Evolutionary conservation across 2,888 invertebrate species (phyloP), one percentile per base, ranked within the genome.

Genomic region (Opisthograptis luteolata): DNA sequence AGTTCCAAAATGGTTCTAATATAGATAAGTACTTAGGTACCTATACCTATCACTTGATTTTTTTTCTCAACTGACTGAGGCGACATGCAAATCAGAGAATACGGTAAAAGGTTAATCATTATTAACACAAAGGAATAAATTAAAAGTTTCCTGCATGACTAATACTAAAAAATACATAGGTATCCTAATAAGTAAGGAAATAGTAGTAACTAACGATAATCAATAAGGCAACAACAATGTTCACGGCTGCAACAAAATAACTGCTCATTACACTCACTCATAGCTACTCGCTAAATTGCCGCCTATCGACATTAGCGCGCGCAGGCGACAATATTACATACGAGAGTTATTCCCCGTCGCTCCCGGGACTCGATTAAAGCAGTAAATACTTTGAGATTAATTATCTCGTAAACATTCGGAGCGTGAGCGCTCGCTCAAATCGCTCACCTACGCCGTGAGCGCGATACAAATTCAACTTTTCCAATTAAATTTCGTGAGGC

Each of bases 401-500:
- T 90, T 90, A 90, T 90, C 87, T 88, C 90, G 90, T 90, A 90
- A 90, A 89, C 89, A 89, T 86, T 88, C 84, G 84, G 79, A 78
- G 73, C 76, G 71, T 75, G 73, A 64, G 71, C 73, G 78, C 77
- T 79, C 75, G 75, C 85, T 84, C 81, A 80, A 83, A 86, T 84
- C 87, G 87, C 87, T 86, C 88, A 89, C 90, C 89, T 89, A 88
- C 87, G 84, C 87, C 87, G 88, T 86, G 84, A 86, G 83, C 87
- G 83, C 84, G 89, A 87, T 87, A 90, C 89, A 87, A 89, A 90
- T 91, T 90, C 90, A 91, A 91, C 91, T 91, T 91, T 91, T 91
- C 91, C 91, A 91, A 91, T 91, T 91, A 91, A 91, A 91, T 91
- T 91, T 91, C 90, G 88, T 91, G 90, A 91, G 88, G 91, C 91